These are phyloP conservation scores for Oligia strigilis DNA, from an alignment of 2,888 invertebrate species.

Conservation along the genomic window DNA sequence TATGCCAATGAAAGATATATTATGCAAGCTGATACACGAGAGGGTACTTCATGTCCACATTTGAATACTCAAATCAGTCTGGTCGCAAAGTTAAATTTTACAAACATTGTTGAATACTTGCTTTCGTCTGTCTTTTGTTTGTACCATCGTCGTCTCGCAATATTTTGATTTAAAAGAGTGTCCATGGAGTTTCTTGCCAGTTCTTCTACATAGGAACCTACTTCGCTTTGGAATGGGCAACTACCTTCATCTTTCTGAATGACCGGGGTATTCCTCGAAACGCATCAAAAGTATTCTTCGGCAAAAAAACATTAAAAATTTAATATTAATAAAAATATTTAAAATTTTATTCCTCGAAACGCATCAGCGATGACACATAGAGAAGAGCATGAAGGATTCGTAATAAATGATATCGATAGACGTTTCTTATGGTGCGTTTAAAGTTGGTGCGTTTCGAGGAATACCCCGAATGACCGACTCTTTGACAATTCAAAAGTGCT, in stretches of 20 bases:
- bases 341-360: no score
- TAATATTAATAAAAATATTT: no score
- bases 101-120: slow-evolving; percentile 11
- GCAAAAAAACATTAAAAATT: no score
- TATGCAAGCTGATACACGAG: slow-evolving; percentile 55
- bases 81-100: slow-evolving; percentile 12
- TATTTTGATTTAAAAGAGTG: slow-evolving; percentile 3
- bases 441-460: no score
- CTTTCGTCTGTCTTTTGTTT: not conserved
- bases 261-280: no score
- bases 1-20: slow-evolving; percentile 52
- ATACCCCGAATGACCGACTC: not conserved
- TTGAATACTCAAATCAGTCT: slow-evolving; percentile 61
- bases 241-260: not conserved
- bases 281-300: no score
- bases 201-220: not conserved
- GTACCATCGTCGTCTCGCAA: not conserved
- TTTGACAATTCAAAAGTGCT: not conserved
- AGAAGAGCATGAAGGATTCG: no score
- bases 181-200: not conserved
- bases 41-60: slow-evolving; percentile 57
- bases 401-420: no score
- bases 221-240: not conserved
- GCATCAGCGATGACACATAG: no score
- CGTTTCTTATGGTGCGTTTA: no score